Conservation (phyloP, 1,140 invertebrate species). For the Babylonia areolata region DNA sequence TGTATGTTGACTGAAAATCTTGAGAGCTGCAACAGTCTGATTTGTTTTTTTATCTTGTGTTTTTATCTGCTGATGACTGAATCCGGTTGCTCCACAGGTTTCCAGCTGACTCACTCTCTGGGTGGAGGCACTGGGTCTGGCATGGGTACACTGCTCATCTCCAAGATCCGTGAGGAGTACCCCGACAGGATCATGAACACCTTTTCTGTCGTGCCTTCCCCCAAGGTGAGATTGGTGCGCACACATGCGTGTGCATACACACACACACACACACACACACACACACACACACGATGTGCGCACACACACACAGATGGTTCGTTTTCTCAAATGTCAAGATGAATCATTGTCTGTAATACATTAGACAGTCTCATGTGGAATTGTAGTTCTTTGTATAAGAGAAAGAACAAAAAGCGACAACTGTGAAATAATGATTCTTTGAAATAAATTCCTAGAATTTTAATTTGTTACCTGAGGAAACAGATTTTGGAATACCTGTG, state of each 20-base stretch:
- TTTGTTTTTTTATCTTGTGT: neutral
- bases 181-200: neutral
- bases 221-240: neutral
- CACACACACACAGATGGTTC: neutral
- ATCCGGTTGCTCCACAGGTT: too few relatives aligned
- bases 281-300: neutral
- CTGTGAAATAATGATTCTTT: too few relatives aligned
- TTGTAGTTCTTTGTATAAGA: too few relatives aligned
- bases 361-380: too few relatives aligned
- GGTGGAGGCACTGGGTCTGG: slow-evolving; percentile 76
- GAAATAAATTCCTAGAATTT: too few relatives aligned
- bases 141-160: slow-evolving; percentile 77
- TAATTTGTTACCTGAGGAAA: too few relatives aligned
- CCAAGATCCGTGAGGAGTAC: neutral
- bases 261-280: neutral
- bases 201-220: neutral
- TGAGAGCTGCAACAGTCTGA: neutral
- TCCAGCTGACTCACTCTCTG: slow-evolving; percentile 87
- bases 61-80: too few relatives aligned
- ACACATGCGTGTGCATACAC: neutral
- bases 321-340: too few relatives aligned
- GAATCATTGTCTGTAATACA: too few relatives aligned
- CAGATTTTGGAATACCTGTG: too few relatives aligned
- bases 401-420: too few relatives aligned
- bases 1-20: neutral